Conservation (phyloP, 2,888 invertebrate genomes). For the Eristalis pertinax region DNA sequence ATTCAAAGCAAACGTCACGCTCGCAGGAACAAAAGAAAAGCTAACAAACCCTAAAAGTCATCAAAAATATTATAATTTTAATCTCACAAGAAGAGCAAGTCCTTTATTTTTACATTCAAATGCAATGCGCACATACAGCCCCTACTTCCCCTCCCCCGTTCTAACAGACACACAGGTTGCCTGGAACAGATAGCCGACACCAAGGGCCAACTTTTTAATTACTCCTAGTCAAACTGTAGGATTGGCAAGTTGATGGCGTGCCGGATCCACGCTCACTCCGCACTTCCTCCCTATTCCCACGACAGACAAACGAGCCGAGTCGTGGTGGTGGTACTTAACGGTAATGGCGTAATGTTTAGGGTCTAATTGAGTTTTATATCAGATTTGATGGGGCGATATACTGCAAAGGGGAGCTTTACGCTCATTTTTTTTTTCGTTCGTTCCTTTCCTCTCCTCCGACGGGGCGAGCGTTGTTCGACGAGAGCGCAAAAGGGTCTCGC, state of each 20-base stretch:
- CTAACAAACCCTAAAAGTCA: slow-evolving; percentile 44
- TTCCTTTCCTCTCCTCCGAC: neutral
- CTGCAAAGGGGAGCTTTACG: neutral
- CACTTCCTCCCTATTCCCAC: neutral
- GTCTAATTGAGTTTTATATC: slow-evolving; percentile 66
- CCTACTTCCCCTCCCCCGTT: too few relatives aligned
- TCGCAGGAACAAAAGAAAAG: slow-evolving; percentile 10
- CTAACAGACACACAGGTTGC: neutral
- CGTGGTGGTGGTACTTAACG: slow-evolving; percentile 52
- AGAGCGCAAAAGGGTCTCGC: neutral
- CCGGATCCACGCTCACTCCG: neutral
- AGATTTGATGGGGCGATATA: slow-evolving; percentile 60
- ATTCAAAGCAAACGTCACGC: neutral
- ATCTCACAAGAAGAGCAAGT: slow-evolving; percentile 10
- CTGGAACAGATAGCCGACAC: slow-evolving; percentile 31
- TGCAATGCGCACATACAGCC: neutral
- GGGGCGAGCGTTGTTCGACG: too few relatives aligned
- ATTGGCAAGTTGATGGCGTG: neutral
- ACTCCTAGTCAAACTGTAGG: slow-evolving; percentile 28
- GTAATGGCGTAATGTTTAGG: slow-evolving; percentile 55
- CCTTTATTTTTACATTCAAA: slow-evolving; percentile 21
- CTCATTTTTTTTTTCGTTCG: neutral
- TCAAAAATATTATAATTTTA: slow-evolving; percentile 51
- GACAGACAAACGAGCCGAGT: neutral
- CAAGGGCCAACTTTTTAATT: slow-evolving; percentile 61